These are phyloP conservation scores for Corynorhinus townsendii DNA, from an alignment of 2,113 vertebrate genomes.

Conservation along the genomic window DNA sequence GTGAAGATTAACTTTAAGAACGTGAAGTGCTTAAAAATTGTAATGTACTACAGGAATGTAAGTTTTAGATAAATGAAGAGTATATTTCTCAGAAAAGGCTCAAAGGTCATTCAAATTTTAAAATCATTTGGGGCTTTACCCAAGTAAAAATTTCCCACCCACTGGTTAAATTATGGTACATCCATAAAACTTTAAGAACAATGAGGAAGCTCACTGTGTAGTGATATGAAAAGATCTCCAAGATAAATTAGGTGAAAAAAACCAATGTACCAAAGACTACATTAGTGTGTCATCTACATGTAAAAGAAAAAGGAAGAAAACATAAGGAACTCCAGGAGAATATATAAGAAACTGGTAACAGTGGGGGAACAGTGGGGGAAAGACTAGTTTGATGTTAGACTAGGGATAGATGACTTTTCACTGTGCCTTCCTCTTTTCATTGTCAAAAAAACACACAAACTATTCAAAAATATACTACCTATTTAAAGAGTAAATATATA, in stretches of 20 bases:
- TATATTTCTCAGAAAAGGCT: not conserved
- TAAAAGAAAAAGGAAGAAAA: not conserved
- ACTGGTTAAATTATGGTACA: constrained; percentile 19
- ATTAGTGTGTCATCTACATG: not conserved
- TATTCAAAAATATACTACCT: not conserved
- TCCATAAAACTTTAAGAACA: not conserved
- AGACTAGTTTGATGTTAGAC: not conserved
- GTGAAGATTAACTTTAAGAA: constrained; percentile 1
- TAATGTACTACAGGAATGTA: not conserved
- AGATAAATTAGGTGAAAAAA: not conserved
- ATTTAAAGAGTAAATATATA: not conserved
- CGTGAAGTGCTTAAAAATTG: constrained; percentile 6
- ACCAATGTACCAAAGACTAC: not conserved
- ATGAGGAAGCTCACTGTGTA: not conserved
- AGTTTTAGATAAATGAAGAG: constrained; percentile 35
- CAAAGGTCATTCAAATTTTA: constrained; percentile 19
- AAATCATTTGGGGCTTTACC: constrained; percentile 38
- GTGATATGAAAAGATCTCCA: constrained; percentile 1
- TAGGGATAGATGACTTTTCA: not conserved
- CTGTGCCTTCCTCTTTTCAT: not conserved
- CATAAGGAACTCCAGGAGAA: not conserved
- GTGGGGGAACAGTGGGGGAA: no score
- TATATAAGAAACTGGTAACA: not conserved
- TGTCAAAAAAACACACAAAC: not conserved
- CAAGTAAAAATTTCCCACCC: constrained; percentile 47